Conservation (phyloP, 2,113 vertebrate genomes). For the Colaptes auratus region DNA sequence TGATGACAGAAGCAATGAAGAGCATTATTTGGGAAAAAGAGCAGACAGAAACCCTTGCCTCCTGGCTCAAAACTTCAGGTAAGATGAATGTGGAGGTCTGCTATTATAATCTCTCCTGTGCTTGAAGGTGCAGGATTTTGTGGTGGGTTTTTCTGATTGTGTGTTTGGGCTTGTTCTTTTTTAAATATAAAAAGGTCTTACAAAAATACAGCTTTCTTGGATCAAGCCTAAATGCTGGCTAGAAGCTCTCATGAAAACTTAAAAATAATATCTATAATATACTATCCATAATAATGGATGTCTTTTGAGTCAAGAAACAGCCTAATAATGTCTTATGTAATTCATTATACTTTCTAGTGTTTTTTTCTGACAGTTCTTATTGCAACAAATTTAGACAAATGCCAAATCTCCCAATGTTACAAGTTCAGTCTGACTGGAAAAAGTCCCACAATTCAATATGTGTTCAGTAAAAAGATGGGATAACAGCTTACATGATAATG, state of each 20-base stretch:
- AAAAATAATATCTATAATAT: not conserved
- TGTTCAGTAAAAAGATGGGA: not conserved
- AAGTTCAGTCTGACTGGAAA: not conserved
- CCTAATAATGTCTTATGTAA: not conserved
- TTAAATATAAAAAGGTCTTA: not conserved
- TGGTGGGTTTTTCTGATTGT: no score
- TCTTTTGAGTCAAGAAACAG: not conserved
- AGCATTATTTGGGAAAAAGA: not conserved
- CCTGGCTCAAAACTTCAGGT: not conserved
- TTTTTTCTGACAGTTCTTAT: not conserved
- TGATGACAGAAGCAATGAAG: not conserved
- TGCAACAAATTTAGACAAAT: not conserved
- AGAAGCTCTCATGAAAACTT: not conserved
- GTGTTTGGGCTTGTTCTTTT: not conserved
- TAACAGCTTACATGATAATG: accelerated
- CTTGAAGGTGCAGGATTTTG: not conserved
- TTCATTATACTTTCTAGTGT: not conserved
- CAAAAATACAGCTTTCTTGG: not conserved
- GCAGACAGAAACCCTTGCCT: accelerated
- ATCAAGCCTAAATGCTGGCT: not conserved
- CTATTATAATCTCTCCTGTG: not conserved
- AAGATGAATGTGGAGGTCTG: not conserved
- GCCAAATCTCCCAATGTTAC: not conserved
- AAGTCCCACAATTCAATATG: not conserved
- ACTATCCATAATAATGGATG: not conserved